These are phyloP conservation scores for Choristoneura rosaceana DNA, from an alignment of 2,888 invertebrate species.

Conservation along the genomic window DNA sequence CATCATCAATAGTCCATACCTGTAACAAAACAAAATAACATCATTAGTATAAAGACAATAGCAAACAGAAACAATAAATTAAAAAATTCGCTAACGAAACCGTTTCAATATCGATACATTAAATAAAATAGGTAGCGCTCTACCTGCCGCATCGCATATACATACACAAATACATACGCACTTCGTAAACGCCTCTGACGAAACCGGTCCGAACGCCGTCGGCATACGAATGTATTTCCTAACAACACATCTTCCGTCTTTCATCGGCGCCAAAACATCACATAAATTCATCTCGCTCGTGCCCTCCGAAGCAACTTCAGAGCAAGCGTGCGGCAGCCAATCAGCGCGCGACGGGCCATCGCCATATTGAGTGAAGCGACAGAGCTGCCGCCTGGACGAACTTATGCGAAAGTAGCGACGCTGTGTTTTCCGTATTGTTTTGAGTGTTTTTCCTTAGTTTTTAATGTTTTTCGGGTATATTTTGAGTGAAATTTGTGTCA, in stretches of 20 bases:
- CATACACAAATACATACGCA: slow-evolving; percentile 73
- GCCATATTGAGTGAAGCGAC: slow-evolving; percentile 81
- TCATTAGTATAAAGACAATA: slow-evolving; percentile 43
- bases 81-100: slow-evolving; percentile 34
- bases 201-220: slow-evolving; percentile 78
- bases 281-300: slow-evolving; percentile 81
- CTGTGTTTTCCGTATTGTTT: slow-evolving; percentile 73
- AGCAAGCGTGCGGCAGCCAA: slow-evolving; percentile 66
- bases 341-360: slow-evolving; percentile 66
- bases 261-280: slow-evolving; percentile 79
- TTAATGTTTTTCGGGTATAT: slow-evolving; percentile 54
- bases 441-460: slow-evolving; percentile 69
- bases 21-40: slow-evolving; percentile 68
- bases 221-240: slow-evolving; percentile 81
- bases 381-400: slow-evolving; percentile 72
- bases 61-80: slow-evolving; percentile 29
- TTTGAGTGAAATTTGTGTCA: slow-evolving; percentile 61
- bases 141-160: slow-evolving; percentile 78
- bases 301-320: slow-evolving; percentile 75
- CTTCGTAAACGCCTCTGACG: slow-evolving; percentile 80
- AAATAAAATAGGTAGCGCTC: slow-evolving; percentile 70
- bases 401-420: slow-evolving; percentile 64
- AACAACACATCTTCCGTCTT: slow-evolving; percentile 80
- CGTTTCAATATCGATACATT: slow-evolving; percentile 59
- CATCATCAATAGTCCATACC: slow-evolving; percentile 58